phyloP scores from a whole-genome alignment of 2,113 vertebrate species.

The Saccopteryx bilineata region DNA sequence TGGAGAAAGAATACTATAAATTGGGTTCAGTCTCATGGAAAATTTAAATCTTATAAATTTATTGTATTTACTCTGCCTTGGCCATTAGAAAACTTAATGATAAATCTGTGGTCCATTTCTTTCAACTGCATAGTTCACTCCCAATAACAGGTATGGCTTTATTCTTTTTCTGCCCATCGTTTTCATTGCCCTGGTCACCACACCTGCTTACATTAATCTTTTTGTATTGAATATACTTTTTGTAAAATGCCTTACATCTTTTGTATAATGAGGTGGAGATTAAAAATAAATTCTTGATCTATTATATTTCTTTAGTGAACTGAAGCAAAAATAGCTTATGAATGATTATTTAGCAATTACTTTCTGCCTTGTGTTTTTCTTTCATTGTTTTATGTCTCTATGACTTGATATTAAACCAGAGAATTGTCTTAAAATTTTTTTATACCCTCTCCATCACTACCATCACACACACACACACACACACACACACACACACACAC shows the following conservation, averaged over 20 bases:
- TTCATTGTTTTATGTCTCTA: background rate
- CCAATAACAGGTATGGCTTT: background rate
- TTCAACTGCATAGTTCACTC: background rate
- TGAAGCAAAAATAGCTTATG: background rate
- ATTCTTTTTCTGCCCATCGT: background rate
- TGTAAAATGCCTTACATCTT: background rate
- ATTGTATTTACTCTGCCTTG: background rate
- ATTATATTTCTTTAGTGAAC: conserved; percentile 36
- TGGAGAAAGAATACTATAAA: conserved; percentile 30
- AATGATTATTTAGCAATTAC: conserved; percentile 14
- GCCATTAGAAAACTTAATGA: conserved; percentile 6
- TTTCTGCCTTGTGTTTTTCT: background rate
- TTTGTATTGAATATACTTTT: conserved; percentile 6
- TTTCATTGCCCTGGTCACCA: background rate
- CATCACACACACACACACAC: background rate
- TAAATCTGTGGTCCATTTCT: conserved; percentile 9
- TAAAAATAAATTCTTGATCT: conserved; percentile 57
- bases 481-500: background rate
- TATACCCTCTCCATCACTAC: background rate
- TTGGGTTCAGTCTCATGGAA: background rate
- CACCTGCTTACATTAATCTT: background rate
- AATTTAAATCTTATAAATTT: background rate
- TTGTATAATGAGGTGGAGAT: conserved; percentile 12
- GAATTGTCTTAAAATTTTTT: background rate
- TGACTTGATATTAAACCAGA: conserved; percentile 24